Evolutionary conservation across 2,888 invertebrate genomes (phyloP).

Genomic region (Phyllotreta cruciferae): DNA sequence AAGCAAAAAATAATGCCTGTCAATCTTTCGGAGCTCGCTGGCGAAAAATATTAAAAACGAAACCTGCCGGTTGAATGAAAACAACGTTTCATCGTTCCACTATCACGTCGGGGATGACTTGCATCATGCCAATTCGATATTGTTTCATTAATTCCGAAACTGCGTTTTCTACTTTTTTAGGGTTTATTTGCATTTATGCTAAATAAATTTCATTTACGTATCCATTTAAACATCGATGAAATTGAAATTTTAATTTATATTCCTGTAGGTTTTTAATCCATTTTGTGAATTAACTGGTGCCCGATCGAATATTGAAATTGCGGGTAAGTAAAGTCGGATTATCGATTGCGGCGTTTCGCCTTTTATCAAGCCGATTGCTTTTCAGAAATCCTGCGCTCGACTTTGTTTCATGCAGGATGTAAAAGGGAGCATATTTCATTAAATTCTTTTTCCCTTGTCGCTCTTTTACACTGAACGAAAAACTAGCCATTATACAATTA

Average conservation of each 20-base stretch:
- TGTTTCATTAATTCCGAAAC: constrained; percentile 18
- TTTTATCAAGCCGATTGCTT: too few relatives aligned
- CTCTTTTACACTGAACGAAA: too few relatives aligned
- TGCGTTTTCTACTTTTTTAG: constrained; percentile 15
- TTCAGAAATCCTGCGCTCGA: too few relatives aligned
- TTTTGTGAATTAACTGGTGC: background rate
- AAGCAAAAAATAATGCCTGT: too few relatives aligned
- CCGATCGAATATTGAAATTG: too few relatives aligned
- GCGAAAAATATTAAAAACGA: constrained; percentile 2
- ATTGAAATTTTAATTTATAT: constrained; percentile 18
- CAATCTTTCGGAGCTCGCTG: background rate
- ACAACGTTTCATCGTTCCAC: constrained; percentile 7
- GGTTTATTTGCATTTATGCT: constrained; percentile 17
- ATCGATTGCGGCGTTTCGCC: too few relatives aligned
- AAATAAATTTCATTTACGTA: constrained; percentile 18
- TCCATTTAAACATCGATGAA: constrained; percentile 8
- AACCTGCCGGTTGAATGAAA: background rate
- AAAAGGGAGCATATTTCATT: too few relatives aligned
- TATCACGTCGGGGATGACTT: constrained; percentile 24
- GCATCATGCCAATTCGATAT: constrained; percentile 7
- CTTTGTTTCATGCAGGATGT: too few relatives aligned
- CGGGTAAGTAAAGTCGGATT: too few relatives aligned
- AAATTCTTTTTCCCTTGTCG: too few relatives aligned
- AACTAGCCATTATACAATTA: too few relatives aligned
- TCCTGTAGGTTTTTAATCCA: constrained; percentile 11